Evolutionary conservation across 2,113 vertebrate species (phyloP).

Genomic region (Bufo bufo): DNA sequence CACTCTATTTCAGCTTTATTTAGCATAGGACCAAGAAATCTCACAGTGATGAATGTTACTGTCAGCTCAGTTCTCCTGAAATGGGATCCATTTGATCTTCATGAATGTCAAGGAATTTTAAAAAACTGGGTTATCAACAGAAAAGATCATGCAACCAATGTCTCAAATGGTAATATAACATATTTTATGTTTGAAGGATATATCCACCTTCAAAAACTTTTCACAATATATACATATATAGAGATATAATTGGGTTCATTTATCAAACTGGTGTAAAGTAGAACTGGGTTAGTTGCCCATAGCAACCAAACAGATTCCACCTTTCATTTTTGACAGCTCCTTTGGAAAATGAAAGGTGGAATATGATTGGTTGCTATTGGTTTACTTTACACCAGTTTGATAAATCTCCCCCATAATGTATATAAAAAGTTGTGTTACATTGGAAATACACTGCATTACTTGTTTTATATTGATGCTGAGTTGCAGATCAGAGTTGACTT

Average conservation of each 20-base stretch:
- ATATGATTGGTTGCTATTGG: too few species aligned
- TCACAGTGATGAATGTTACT: conserved; percentile 31
- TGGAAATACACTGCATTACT: neutral
- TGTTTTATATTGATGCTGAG: too few species aligned
- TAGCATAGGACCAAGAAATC: conserved; percentile 33
- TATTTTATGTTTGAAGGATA: neutral
- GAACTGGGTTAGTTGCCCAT: too few species aligned
- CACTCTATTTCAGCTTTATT: conserved; percentile 21
- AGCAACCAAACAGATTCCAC: too few species aligned
- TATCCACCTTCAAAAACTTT: neutral
- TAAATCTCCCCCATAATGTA: too few species aligned
- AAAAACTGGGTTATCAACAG: conserved; percentile 37
- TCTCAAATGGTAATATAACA: neutral
- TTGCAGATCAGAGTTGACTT: too few species aligned
- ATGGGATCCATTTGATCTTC: conserved; percentile 46
- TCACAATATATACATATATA: too few species aligned
- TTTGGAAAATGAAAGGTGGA: too few species aligned
- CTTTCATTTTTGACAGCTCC: too few species aligned
- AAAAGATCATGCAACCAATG: conserved; percentile 12
- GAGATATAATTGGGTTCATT: too few species aligned
- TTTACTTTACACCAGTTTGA: too few species aligned
- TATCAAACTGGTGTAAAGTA: too few species aligned
- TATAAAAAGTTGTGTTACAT: neutral
- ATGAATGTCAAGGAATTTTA: conserved; percentile 34
- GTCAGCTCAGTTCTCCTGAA: conserved; percentile 23